Percentiles rank a stretch among this genome's conserved stretches.
These are phyloP conservation scores for Clupea harengus DNA, from an alignment of 2,113 vertebrate genomes.

Conservation along the genomic window DNA sequence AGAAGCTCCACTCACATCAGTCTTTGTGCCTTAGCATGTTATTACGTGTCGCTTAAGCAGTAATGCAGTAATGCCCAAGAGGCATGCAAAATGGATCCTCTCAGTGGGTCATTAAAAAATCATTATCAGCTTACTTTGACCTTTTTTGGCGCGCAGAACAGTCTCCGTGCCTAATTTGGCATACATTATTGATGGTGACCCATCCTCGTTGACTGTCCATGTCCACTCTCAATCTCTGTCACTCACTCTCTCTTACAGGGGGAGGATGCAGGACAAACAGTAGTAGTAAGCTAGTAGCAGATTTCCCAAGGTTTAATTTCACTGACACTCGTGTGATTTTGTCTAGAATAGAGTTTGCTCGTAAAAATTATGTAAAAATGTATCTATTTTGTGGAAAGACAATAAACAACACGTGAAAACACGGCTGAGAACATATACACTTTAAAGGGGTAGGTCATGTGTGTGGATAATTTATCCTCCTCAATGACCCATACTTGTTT, in stretches of 20 bases:
- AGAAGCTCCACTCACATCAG: not conserved
- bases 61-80: conserved; percentile 44
- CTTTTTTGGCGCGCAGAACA: conserved; percentile 57
- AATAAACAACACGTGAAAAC: too few relatives aligned
- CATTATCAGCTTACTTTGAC: conserved; percentile 57
- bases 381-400: too few relatives aligned
- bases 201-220: conserved; percentile 41
- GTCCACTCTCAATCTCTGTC: conserved; percentile 48
- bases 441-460: too few relatives aligned
- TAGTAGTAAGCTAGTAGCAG: too few relatives aligned
- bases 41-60: conserved; percentile 43
- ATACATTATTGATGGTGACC: conserved; percentile 57
- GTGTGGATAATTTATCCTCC: too few relatives aligned
- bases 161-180: conserved; percentile 59
- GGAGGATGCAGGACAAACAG: not conserved
- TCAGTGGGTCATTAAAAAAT: conserved; percentile 60
- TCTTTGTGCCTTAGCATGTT: conserved; percentile 26
- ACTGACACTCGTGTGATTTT: too few relatives aligned
- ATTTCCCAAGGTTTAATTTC: too few relatives aligned
- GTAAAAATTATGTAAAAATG: not conserved
- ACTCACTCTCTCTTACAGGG: conserved; percentile 18
- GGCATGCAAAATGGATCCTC: conserved; percentile 58
- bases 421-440: too few relatives aligned
- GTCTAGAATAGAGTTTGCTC: not conserved
- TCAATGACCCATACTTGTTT: too few relatives aligned